Evolutionary conservation across 2,113 vertebrate species (phyloP), one percentile per base, ranked within the genome.

Genomic region (Perognathus longimembris): DNA sequence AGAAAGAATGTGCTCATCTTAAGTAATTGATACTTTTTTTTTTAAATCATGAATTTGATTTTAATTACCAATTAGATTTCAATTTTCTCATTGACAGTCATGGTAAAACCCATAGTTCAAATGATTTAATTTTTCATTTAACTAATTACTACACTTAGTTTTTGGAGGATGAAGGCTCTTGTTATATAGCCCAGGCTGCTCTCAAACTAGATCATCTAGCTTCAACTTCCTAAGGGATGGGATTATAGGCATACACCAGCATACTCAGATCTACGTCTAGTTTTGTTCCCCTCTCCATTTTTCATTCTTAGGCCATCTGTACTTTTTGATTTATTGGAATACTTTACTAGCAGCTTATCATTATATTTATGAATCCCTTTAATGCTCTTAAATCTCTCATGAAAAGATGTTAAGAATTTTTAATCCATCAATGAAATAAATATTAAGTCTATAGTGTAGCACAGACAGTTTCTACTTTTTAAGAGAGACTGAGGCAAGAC

Each of bases 1-100:
- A 36, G 54, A 80, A 80, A 12, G 11, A 88, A 61, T 21, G 77
- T 92, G n/a, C 7, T 57, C 40, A 80, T 42, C 18, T 32, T 74
- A 57, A 91, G 22, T 91, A 67, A 57, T 42, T 50, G 24, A 42
- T 36, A 85, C 93, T 3, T 54, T 84, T 91, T 87, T 67, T 90
- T 66, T 73, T 17, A 54, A 54, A 54, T 54, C 50, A 54, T 54
- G 3, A 45, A 45, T 45, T 45, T 7, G 50, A 54, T 54, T 54
- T 18, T 14, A 54, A 54, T 54, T 54, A 54, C 6, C 54, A 61
- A 15, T 57, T 78, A 89, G 26, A 61, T 70, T 81, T 45, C 36
- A 20, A n/a, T 85, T 57, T 70, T 61, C 14, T 7, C 15, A 42
- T 14, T 80, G 6, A 0, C 6, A 92, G n/a, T 76, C 17, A 57